phyloP scores from a whole-genome alignment of 1,140 invertebrate species.

The Amyelois transitella region DNA sequence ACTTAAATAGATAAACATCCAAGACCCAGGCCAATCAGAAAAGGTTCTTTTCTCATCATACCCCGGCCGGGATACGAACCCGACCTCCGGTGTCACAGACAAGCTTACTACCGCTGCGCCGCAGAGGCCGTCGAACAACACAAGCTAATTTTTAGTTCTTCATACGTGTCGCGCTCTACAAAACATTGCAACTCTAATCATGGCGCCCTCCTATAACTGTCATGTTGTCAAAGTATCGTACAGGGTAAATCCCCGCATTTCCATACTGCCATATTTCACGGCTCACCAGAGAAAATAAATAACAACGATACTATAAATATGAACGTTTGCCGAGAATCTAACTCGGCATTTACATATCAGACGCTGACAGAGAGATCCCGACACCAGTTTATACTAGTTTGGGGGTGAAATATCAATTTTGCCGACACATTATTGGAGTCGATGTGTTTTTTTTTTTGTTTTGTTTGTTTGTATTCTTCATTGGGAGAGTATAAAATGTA shows the following conservation, averaged over 20 bases:
- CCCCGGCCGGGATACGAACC: too few species aligned
- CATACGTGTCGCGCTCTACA: too few species aligned
- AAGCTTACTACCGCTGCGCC: too few species aligned
- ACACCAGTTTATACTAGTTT: slow-evolving; percentile 36
- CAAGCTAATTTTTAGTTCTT: too few species aligned
- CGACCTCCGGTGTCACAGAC: too few species aligned
- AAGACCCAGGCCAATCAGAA: too few species aligned
- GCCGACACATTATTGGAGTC: slow-evolving; percentile 9
- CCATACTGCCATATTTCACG: slow-evolving; percentile 66
- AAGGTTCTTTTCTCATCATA: too few species aligned
- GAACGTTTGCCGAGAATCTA: slow-evolving; percentile 58
- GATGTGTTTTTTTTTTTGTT: slow-evolving; percentile 17
- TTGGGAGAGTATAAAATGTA: slow-evolving; percentile 10
- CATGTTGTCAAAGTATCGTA: slow-evolving; percentile 65
- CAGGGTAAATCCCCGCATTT: slow-evolving; percentile 58
- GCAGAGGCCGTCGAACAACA: too few species aligned
- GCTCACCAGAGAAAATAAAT: slow-evolving; percentile 67
- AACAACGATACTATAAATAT: slow-evolving; percentile 67
- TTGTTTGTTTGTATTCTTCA: too few species aligned
- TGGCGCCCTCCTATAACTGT: slow-evolving; percentile 59
- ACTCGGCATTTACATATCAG: slow-evolving; percentile 70
- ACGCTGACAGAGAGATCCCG: slow-evolving; percentile 64
- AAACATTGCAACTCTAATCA: too few species aligned
- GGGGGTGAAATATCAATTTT: slow-evolving; percentile 37
- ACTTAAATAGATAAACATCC: too few species aligned